A percentile compares a stretch with the other conserved stretches of the same genome.
phyloP scores from a whole-genome alignment of 2,797 vertebrate species.

The Leucoraja ocellata region DNA sequence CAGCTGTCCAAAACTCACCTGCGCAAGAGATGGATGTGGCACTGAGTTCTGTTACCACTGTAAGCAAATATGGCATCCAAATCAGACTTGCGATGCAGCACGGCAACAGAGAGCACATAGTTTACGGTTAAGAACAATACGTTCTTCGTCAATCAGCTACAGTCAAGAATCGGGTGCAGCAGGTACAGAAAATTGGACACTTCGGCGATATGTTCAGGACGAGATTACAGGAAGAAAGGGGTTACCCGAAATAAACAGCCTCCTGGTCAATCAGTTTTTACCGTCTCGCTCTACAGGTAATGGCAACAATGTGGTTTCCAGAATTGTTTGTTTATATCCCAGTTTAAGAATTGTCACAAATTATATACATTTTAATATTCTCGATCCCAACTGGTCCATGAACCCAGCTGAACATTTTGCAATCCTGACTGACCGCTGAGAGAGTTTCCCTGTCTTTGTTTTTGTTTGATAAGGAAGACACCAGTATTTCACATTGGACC shows the following conservation, averaged over 20 bases:
- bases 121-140: conserved; percentile 78
- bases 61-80: conserved; percentile 97
- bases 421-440: too few species aligned
- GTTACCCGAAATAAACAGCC: conserved; percentile 36
- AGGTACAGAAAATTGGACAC: conserved; percentile 57
- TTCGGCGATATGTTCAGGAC: conserved; percentile 33
- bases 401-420: neutral
- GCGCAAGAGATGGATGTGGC: conserved; percentile 85
- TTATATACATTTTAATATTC: neutral
- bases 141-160: conserved; percentile 91
- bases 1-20: conserved; percentile 94
- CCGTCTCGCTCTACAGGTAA: conserved; percentile 35
- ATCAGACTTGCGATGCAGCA: conserved; percentile 95
- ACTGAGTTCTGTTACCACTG: conserved; percentile 99
- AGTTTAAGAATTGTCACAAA: neutral
- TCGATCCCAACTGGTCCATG: neutral
- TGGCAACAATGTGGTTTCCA: neutral
- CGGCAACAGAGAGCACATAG: conserved; percentile 91
- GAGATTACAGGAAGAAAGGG: conserved; percentile 38
- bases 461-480: neutral
- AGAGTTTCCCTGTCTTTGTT: neutral
- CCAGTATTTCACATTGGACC: neutral
- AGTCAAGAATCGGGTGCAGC: conserved; percentile 93
- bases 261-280: conserved; percentile 36
- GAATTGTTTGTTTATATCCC: neutral